Evolutionary conservation across 2,113 vertebrate species (phyloP), one percentile per base, ranked within the genome.

Genomic region (Riparia riparia): DNA sequence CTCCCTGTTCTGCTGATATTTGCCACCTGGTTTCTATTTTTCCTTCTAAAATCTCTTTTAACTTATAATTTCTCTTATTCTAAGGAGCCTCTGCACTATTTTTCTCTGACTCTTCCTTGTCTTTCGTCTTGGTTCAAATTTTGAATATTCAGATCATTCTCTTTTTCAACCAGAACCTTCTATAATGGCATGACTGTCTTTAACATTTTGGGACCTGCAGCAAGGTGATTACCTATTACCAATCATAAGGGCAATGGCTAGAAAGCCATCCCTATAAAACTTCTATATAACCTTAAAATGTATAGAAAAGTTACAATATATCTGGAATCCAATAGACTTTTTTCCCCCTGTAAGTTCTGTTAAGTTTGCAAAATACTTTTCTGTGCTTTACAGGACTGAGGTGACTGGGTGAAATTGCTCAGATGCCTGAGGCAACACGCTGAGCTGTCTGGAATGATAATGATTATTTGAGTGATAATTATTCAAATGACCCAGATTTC

Each of bases 401-500:
- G 32, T 92, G 90, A n/a, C 74, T 61, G 26, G 34, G 32, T 63
- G 50, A 86, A 92, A 90, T 71, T 73, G 34, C 68, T 90, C 37
- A 66, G 68, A 65, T 42, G 90, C 92, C 92, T 93, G 82, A 93
- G 95, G 95, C 84, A 83, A 87, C 81, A 91, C 44, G 71, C 84
- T 86, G 89, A 89, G 81, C 92, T 95, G 92, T 89, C 94, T 92
- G 77, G 88, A 96, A 93, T 88, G 63, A 90, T 93, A 86, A 95
- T 93, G 91, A 90, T 93, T 93, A 95, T 92, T 95, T 89, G 90
- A 93, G 95, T 78, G 29, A 78, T 92, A 92, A 95, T 95, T 90
- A 92, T 51, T 80, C 76, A 93, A 73, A 95, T 89, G 92, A 96
- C 94, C 95, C 68, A 95, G 86, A 83, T 95, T 86, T 95, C 34